Conservation (phyloP, 2,888 invertebrate species). For the Calameuta idolon region DNA sequence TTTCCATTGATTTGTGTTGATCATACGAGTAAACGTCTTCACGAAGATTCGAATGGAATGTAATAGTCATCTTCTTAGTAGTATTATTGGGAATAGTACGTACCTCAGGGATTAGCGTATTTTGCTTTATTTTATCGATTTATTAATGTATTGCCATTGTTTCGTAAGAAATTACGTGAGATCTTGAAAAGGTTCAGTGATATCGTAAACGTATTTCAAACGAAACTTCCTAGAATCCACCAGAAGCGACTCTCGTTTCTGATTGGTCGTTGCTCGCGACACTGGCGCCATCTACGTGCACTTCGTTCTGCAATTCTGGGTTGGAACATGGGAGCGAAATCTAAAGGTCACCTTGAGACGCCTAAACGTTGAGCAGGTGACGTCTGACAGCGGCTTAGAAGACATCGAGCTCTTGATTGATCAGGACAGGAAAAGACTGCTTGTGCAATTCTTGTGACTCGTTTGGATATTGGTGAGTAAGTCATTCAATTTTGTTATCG, state of each 20-base stretch:
- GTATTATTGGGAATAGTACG: background rate
- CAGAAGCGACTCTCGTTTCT: background rate
- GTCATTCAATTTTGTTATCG: background rate
- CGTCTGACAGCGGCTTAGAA: slow-evolving; percentile 38
- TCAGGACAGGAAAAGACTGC: background rate
- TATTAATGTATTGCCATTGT: background rate
- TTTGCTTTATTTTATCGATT: background rate
- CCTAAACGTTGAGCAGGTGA: slow-evolving; percentile 48
- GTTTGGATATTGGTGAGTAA: background rate
- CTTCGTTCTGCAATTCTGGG: background rate
- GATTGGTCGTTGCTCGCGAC: slow-evolving; percentile 4
- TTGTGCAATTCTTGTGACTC: background rate
- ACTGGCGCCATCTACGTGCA: slow-evolving; percentile 14
- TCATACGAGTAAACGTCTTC: too few relatives aligned
- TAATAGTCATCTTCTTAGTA: background rate
- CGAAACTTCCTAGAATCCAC: slow-evolving; percentile 5
- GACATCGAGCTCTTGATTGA: slow-evolving; percentile 13
- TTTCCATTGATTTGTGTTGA: background rate
- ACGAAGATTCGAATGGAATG: too few relatives aligned
- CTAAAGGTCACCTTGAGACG: slow-evolving; percentile 63
- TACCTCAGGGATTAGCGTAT: background rate
- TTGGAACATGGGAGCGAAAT: slow-evolving; percentile 1
- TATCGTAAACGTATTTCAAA: background rate
- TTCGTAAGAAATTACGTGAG: background rate
- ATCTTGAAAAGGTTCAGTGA: background rate